A percentile compares a stretch with the other conserved stretches of the same genome.
Conservation (phyloP, 35 echinoderm and acorn worm genomes). For the Ophioderma brevispina region DNA sequence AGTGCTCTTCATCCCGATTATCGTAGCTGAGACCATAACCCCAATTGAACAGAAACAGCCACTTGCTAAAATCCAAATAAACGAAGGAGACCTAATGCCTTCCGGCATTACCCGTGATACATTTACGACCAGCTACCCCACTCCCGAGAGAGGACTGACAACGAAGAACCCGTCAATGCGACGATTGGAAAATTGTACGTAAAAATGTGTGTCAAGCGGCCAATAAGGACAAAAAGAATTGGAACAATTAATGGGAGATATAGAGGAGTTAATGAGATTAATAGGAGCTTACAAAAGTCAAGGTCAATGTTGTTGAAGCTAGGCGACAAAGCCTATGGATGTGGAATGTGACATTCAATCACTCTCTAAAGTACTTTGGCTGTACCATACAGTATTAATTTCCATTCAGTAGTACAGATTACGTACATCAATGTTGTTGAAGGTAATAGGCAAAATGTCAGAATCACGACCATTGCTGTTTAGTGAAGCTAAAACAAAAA, state of each 20-base stretch:
- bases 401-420: no score
- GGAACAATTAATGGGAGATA: not conserved
- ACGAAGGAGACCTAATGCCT: not conserved
- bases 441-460: no score
- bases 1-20: not conserved
- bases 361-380: no score
- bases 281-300: not conserved
- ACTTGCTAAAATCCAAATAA: not conserved
- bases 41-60: not conserved
- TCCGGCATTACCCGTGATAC: not conserved
- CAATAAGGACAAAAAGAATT: not conserved
- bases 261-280: not conserved
- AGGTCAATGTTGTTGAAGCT: not conserved
- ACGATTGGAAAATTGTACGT: not conserved
- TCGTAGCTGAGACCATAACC: not conserved
- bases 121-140: not conserved
- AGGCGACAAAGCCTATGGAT: no score
- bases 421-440: no score
- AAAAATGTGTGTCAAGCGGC: not conserved
- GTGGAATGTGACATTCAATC: no score
- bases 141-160: not conserved
- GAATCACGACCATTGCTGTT: no score
- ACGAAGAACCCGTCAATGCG: not conserved
- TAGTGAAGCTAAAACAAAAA: no score
- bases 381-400: no score